Percentiles rank a stretch among this genome's conserved stretches.
These are phyloP conservation scores for Leucophora obtusa DNA, from an alignment of 2,888 invertebrate species.

Conservation along the genomic window DNA sequence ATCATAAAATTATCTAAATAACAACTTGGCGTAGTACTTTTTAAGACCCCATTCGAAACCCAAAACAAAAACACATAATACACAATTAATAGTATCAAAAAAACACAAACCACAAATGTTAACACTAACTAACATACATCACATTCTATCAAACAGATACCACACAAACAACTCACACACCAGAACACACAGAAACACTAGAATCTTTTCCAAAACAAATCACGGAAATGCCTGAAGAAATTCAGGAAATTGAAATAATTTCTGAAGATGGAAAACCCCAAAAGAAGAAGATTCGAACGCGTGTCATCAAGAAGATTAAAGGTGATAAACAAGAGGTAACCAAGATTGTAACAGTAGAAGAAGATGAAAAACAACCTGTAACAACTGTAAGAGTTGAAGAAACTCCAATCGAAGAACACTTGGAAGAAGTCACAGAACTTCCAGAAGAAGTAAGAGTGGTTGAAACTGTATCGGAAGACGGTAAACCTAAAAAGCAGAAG, in stretches of 20 bases:
- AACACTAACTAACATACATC: slow-evolving; percentile 65
- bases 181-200: slow-evolving; percentile 77
- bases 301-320: not conserved
- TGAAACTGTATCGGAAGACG: not conserved
- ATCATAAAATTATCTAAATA: slow-evolving; percentile 66
- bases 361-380: not conserved
- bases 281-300: not conserved
- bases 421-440: not conserved
- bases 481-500: not conserved
- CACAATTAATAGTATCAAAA: slow-evolving; percentile 65
- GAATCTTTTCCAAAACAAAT: slow-evolving; percentile 69
- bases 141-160: slow-evolving; percentile 76
- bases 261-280: not conserved
- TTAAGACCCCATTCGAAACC: slow-evolving; percentile 65
- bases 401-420: not conserved
- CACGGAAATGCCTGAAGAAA: slow-evolving; percentile 59
- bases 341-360: not conserved
- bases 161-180: slow-evolving; percentile 77
- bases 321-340: not conserved
- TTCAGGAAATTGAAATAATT: not conserved
- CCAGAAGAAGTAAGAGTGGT: not conserved
- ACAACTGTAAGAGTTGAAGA: not conserved
- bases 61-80: slow-evolving; percentile 72
- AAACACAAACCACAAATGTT: slow-evolving; percentile 68
- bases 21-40: slow-evolving; percentile 77